phyloP scores from a whole-genome alignment of 2,797 vertebrate genomes.

The Natrix natrix region DNA sequence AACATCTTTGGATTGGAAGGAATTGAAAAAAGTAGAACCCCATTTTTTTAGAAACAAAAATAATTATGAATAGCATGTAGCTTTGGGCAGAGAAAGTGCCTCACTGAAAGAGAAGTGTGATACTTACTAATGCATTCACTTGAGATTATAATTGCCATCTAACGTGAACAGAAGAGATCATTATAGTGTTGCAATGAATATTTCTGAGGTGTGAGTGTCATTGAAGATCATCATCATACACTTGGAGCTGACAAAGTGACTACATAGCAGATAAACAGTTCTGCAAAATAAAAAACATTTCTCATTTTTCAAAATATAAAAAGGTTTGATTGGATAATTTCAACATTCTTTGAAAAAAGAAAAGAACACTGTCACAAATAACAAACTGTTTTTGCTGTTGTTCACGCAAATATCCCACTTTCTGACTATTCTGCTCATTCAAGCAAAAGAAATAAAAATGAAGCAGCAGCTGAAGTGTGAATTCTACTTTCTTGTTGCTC shows the following conservation, averaged over 20 bases:
- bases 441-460: conserved; percentile 31
- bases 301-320: conserved; percentile 5
- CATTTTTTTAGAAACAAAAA: neutral
- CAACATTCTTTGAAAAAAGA: neutral
- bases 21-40: neutral
- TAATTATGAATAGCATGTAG: neutral
- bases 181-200: neutral
- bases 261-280: neutral
- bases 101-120: neutral
- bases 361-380: neutral
- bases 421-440: conserved; percentile 18
- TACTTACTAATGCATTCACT: neutral
- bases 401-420: neutral
- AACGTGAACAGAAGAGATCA: neutral
- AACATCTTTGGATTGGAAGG: neutral
- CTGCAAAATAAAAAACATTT: neutral
- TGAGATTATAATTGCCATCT: neutral
- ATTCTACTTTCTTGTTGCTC: conserved; percentile 40
- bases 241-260: neutral
- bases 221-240: neutral
- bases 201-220: neutral
- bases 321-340: neutral
- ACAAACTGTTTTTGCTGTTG: neutral
- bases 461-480: conserved; percentile 44
- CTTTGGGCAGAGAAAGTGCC: neutral